Evolutionary conservation across 2,797 vertebrate genomes (phyloP).

Genomic region (Molossus molossus): DNA sequence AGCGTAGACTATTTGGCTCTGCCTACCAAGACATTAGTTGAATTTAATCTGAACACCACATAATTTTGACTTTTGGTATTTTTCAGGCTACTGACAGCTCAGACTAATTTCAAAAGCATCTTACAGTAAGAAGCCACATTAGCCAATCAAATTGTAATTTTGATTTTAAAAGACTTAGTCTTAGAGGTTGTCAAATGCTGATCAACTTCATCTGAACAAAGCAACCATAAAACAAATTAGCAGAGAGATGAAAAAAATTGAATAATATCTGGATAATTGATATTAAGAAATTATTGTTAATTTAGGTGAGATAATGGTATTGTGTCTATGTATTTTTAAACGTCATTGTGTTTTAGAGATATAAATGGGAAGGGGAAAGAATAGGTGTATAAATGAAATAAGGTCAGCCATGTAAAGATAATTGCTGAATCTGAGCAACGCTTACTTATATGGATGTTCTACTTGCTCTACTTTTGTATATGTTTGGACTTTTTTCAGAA

Average conservation of each 20-base stretch:
- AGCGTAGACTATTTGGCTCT: constrained; percentile 57
- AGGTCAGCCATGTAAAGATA: neutral
- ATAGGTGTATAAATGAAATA: constrained; percentile 45
- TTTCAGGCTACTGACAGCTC: constrained; percentile 22
- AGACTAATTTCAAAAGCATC: constrained; percentile 15
- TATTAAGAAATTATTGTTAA: constrained; percentile 54
- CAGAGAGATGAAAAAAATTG: neutral
- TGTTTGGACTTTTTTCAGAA: constrained; percentile 2
- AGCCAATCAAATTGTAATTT: constrained; percentile 16
- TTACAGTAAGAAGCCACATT: constrained; percentile 17
- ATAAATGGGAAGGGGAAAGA: neutral
- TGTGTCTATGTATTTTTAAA: constrained; percentile 14
- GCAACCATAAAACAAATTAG: neutral
- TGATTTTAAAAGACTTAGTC: neutral
- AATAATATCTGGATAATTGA: neutral
- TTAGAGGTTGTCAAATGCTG: neutral
- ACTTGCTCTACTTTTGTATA: neutral
- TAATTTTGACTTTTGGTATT: constrained; percentile 23
- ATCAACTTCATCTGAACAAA: constrained; percentile 18
- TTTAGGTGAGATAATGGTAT: constrained; percentile 21
- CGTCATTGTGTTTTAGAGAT: constrained; percentile 1
- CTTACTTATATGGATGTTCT: neutral
- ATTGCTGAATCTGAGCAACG: constrained; percentile 27
- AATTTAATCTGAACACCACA: constrained; percentile 63
- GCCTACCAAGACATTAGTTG: neutral